Conservation (phyloP, 2,113 vertebrate species). For the Hiodon tergisus region DNA sequence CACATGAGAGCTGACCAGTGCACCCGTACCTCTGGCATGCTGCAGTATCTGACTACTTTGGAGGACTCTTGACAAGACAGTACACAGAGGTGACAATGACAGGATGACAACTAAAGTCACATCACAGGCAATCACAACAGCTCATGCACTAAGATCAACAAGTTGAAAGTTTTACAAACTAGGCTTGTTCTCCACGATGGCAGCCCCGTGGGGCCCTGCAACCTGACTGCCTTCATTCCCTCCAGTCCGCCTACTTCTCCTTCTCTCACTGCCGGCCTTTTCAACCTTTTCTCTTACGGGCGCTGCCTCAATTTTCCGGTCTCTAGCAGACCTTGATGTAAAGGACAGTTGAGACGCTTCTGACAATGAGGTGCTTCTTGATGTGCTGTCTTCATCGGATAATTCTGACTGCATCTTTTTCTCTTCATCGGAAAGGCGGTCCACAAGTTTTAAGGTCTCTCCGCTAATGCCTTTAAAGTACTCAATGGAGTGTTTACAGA, state of each 20-base stretch:
- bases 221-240: conserved; percentile 97
- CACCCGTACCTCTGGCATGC: conserved; percentile 69
- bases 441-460: conserved; percentile 74
- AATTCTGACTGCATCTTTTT: conserved; percentile 80
- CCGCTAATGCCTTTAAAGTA: conserved; percentile 77
- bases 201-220: conserved; percentile 87
- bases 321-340: conserved; percentile 92
- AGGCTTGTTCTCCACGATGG: conserved; percentile 91
- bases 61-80: conserved; percentile 58
- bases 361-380: conserved; percentile 87
- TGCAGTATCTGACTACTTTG: conserved; percentile 66
- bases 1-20: conserved; percentile 45
- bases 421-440: conserved; percentile 77
- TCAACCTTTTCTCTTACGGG: conserved; percentile 92
- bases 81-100: conserved; percentile 86
- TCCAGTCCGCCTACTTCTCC: conserved; percentile 93
- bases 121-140: conserved; percentile 93
- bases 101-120: conserved; percentile 86
- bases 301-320: conserved; percentile 93
- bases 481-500: conserved; percentile 73
- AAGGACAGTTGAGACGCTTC: conserved; percentile 80
- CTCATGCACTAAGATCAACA: conserved; percentile 94
- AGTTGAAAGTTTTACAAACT: conserved; percentile 98
- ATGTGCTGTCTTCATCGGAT: conserved; percentile 84
- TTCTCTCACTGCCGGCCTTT: conserved; percentile 83